Conservation (phyloP, 2,888 invertebrate genomes). For the Halictus ligatus region DNA sequence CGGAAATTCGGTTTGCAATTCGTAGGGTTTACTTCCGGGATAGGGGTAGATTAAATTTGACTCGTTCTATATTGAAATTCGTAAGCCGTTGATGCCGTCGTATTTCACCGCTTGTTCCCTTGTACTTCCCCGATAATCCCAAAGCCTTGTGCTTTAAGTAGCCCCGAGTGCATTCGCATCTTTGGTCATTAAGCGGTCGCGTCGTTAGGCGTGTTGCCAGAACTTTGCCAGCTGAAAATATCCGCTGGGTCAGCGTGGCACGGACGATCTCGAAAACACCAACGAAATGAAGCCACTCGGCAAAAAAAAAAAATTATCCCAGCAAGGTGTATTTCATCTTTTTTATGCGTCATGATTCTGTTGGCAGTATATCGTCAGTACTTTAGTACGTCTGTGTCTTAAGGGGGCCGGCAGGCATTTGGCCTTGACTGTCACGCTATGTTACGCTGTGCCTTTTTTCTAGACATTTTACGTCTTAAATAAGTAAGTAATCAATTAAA, state of each 20-base stretch:
- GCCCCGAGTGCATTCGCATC: constrained; percentile 19
- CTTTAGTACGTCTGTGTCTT: constrained; percentile 12
- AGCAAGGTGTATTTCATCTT: constrained; percentile 18
- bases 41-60: constrained; percentile 61
- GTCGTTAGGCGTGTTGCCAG: constrained; percentile 6
- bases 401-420: too few species aligned
- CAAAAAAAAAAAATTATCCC: not conserved
- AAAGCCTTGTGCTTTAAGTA: constrained; percentile 7
- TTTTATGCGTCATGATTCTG: not conserved
- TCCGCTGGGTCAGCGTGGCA: constrained; percentile 4
- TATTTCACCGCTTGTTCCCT: constrained; percentile 11
- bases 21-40: constrained; percentile 30
- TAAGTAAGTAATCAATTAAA: too few species aligned
- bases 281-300: not conserved
- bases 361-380: too few species aligned
- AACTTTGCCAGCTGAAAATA: not conserved
- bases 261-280: constrained; percentile 1
- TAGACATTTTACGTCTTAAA: too few species aligned
- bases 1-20: constrained; percentile 64
- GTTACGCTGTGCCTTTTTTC: too few species aligned
- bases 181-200: constrained; percentile 50
- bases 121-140: constrained; percentile 15
- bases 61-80: constrained; percentile 44
- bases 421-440: too few species aligned
- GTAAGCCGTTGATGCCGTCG: constrained; percentile 24